These are phyloP conservation scores for Standfussiana lucernea DNA, from an alignment of 2,888 invertebrate genomes.

Conservation along the genomic window DNA sequence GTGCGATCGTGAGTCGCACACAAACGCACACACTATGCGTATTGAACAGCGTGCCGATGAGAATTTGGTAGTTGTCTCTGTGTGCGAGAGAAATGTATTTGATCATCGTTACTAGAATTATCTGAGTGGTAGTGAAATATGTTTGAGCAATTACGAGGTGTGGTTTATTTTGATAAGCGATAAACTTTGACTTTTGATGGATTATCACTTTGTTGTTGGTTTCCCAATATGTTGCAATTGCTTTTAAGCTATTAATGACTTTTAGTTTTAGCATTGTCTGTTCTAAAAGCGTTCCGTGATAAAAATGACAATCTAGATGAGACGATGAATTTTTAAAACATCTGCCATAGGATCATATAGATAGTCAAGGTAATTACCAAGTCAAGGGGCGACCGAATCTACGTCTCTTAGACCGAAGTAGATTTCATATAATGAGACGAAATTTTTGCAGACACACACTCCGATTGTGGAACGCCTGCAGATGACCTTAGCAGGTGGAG, in stretches of 20 bases:
- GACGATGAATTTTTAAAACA: neutral
- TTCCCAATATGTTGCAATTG: conserved; percentile 22
- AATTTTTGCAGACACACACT: neutral
- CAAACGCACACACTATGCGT: conserved; percentile 4
- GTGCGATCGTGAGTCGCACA: conserved; percentile 33
- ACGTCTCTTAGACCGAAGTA: neutral
- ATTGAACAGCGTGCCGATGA: conserved; percentile 28
- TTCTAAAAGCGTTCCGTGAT: neutral
- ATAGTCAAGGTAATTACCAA: neutral
- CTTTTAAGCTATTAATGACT: conserved; percentile 6
- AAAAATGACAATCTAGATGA: neutral
- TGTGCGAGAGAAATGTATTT: conserved; percentile 45
- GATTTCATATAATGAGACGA: neutral
- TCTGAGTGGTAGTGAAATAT: conserved; percentile 38
- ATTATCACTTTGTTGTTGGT: neutral
- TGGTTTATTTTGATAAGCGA: conserved; percentile 25
- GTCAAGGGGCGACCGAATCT: neutral
- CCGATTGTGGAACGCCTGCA: neutral
- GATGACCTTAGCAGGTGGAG: conserved; percentile 20
- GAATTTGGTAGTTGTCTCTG: conserved; percentile 28
- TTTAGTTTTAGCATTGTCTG: neutral
- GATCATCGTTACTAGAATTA: conserved; percentile 49
- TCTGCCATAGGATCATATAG: neutral
- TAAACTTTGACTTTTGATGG: conserved; percentile 37
- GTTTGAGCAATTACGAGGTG: conserved; percentile 16